Evolutionary conservation across 1,140 invertebrate species (phyloP).

Genomic region (Oryzaephilus surinamensis): DNA sequence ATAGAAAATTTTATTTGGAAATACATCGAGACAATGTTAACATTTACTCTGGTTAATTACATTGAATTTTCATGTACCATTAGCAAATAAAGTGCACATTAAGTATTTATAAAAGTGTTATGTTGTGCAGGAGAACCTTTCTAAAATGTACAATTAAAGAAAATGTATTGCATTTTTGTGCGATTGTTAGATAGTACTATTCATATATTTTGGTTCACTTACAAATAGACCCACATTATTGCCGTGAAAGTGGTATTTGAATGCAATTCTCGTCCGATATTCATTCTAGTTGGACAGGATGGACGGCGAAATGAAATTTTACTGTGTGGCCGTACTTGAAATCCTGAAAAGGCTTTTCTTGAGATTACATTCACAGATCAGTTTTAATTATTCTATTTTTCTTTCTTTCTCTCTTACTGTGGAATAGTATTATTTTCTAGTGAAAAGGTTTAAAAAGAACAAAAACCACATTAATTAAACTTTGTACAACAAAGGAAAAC

Average conservation of each 20-base stretch:
- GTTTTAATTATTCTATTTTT: slow-evolving; percentile 10
- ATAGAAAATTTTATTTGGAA: too few species aligned
- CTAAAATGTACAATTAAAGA: slow-evolving; percentile 15
- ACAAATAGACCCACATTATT: slow-evolving; percentile 11
- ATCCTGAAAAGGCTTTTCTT: slow-evolving; percentile 5
- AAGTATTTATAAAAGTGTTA: slow-evolving; percentile 21
- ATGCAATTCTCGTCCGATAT: slow-evolving; percentile 12
- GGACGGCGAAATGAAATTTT: slow-evolving; percentile 9
- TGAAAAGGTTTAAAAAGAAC: too few species aligned
- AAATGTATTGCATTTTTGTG: slow-evolving; percentile 15
- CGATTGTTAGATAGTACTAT: too few species aligned
- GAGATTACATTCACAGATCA: slow-evolving; percentile 7
- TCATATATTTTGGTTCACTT: too few species aligned
- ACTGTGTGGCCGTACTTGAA: slow-evolving; percentile 4
- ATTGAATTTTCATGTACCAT: slow-evolving; percentile 21
- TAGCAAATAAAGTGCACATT: slow-evolving; percentile 17
- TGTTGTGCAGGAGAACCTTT: too few species aligned
- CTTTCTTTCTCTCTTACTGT: too few species aligned
- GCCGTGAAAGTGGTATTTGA: slow-evolving; percentile 14
- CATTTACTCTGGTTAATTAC: slow-evolving; percentile 18
- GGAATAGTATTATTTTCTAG: too few species aligned
- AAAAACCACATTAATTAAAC: too few species aligned
- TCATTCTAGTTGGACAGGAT: slow-evolving; percentile 13
- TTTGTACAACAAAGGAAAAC: too few species aligned
- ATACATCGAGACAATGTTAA: too few species aligned